Percentiles rank a stretch among this genome's conserved stretches.
These are phyloP conservation scores for Doryteuthis pealeii DNA, from an alignment of 1,140 invertebrate species.

Conservation along the genomic window DNA sequence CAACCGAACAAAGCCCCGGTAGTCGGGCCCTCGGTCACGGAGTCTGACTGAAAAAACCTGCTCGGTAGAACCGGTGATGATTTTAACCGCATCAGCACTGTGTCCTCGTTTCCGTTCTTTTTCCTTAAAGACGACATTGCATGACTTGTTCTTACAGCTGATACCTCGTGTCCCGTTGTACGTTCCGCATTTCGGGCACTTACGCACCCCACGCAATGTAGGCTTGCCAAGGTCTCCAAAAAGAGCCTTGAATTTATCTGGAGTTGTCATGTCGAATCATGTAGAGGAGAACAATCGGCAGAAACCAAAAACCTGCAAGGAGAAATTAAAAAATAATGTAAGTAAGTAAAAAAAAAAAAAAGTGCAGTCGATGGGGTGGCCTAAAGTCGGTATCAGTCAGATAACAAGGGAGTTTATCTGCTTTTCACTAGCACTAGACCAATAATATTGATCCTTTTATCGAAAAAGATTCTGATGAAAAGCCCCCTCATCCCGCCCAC, in stretches of 20 bases:
- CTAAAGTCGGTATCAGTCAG: no score
- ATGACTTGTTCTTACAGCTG: slow-evolving; percentile 77
- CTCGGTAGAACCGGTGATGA: slow-evolving; percentile 67
- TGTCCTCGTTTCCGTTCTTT: slow-evolving; percentile 69
- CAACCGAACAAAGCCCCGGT: slow-evolving; percentile 75
- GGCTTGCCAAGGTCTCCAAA: slow-evolving; percentile 71
- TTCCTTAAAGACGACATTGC: slow-evolving; percentile 72
- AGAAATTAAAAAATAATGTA: no score
- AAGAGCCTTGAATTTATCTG: slow-evolving; percentile 59
- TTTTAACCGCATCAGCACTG: slow-evolving; percentile 70
- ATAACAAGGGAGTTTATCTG: no score
- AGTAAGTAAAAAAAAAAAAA: background rate
- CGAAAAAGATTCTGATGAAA: no score
- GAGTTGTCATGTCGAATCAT: slow-evolving; percentile 25
- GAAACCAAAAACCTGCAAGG: background rate
- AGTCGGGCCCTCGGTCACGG: slow-evolving; percentile 71
- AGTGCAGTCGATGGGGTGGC: background rate
- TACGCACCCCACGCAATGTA: slow-evolving; percentile 72
- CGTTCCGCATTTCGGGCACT: slow-evolving; percentile 78
- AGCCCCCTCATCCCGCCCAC: background rate
- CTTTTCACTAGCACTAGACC: no score
- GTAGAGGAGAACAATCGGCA: slow-evolving; percentile 11
- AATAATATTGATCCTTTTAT: no score
- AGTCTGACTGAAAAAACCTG: slow-evolving; percentile 74
- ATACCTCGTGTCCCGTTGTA: slow-evolving; percentile 76